Evolutionary conservation across 2,113 vertebrate genomes (phyloP), one percentile per base, ranked within the genome.

Genomic region (Vidua chalybeata): DNA sequence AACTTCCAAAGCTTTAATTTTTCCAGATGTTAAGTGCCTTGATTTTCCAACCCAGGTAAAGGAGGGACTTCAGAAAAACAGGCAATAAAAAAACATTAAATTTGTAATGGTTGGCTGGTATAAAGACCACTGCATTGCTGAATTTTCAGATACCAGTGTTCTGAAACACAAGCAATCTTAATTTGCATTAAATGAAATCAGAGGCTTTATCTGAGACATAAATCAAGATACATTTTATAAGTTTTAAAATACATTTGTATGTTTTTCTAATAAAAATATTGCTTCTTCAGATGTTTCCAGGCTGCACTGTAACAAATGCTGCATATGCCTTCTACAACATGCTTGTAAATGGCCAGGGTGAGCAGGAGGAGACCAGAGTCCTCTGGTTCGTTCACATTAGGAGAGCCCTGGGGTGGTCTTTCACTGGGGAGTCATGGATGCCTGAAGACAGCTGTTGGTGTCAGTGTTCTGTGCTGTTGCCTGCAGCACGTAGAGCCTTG

Each of bases 1-100:
- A 61, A 72, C 26, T 87, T 96, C 92, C 90, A 97, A 64, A 96
- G 46, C n/a, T 90, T 92, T 94, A 78, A 90, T 95, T 94, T 89
- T 93, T 94, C 93, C 93, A 96, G 92, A 94, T 92, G 90, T 88
- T 76, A 77, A 92, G 55, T 72, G 79, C 54, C 59, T 72, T 79
- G 64, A 90, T 73, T 72, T 94, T 90, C 52, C 51, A 96, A 51
- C 55, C 28, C 75, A 95, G 93, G 93, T 97, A 88, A 93, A 90
- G 59, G 41, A 92, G 54, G 11, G 28, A 64, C 79, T 67, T 92
- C 45, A 78, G 71, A 89, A 94, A 79, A 94, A 84, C 46, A 90
- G 45, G 37, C 72, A 52, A 2, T 78, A 89, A 71, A 84, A 74
- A 46, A 8, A 0, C 13, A 52, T 15, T 67, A 48, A 19, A 58